Evolutionary conservation across 2,888 invertebrate species (phyloP), one percentile per base, ranked within the genome.

Genomic region (Girardia tigrina): DNA sequence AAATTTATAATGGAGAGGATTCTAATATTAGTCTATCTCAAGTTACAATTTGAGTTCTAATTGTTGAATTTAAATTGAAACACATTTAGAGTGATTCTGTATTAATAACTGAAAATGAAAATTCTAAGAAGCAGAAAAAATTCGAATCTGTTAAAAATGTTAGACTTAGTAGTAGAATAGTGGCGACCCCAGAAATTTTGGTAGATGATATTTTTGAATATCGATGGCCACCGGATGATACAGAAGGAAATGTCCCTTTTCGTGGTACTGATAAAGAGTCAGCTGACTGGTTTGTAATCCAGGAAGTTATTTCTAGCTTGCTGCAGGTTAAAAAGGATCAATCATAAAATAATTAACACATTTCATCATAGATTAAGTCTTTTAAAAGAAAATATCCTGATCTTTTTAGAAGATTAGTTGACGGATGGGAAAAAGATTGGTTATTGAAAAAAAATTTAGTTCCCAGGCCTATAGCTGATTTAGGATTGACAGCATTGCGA

Each of bases 301-400:
- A 75, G 71, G 75, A 75, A 70, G 70, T 75, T 20, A 56, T 75
- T 28, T 75, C 75, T 23, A 70, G 70, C 14, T 70, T 70, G 28
- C 36, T 75, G n/a, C 23, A 75, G 20, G 71, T 75, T 12, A 8
- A 28, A 20, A 28, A 6, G 6, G 6, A 8, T 6, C 8, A 26
- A 27, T 26, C 8, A 27, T 27, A n/a, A 26, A n/a, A 12, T 28
- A 72, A 27, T 12, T 70, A 8, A 26, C 6, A 8, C 70, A 70
- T 26, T 26, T 70, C n/a, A 16, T 8, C 28, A 2, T 70, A 75
- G 75, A 70, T 75, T 23, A 75, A 75, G 26, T 75, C 75, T 1
- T 74, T 75, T 28, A 74, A 75, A 42, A 20, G 75, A 4, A 75
- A 75, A 36, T 75, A 75, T 42, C 75, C 75, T 16, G 75, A 75